phyloP scores from a whole-genome alignment of 1,140 invertebrate species.

The Eciton burchellii region DNA sequence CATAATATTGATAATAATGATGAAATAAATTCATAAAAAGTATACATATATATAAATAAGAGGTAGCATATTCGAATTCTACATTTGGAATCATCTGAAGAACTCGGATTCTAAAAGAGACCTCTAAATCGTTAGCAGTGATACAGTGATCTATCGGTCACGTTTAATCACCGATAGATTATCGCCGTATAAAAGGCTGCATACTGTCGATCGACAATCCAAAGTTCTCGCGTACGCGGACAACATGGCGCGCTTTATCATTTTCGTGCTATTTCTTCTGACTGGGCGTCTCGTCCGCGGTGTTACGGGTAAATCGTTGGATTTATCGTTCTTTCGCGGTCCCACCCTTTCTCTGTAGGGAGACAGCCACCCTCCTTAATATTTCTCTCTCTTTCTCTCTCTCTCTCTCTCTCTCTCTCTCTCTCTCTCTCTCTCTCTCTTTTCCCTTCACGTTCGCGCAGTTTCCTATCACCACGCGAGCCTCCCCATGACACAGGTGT shows the following conservation, averaged over 20 bases:
- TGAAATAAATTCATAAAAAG: too few species aligned
- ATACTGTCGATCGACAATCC: neutral
- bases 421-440: conserved; percentile 1
- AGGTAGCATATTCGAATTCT: too few species aligned
- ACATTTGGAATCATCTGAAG: too few species aligned
- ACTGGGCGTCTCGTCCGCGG: conserved; percentile 54
- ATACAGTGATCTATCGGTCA: neutral
- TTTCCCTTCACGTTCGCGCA: neutral
- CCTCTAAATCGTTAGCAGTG: neutral
- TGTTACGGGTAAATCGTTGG: conserved; percentile 75
- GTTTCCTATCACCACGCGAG: conserved; percentile 1
- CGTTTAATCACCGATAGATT: neutral
- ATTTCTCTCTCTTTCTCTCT: conserved; percentile 5
- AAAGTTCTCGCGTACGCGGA: conserved; percentile 56
- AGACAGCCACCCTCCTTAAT: conserved; percentile 44
- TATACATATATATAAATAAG: too few species aligned
- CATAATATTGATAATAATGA: too few species aligned
- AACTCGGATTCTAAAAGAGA: too few species aligned
- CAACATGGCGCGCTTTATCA: conserved; percentile 72
- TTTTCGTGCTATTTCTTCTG: conserved; percentile 69
- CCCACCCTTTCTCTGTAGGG: conserved; percentile 78
- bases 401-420: neutral
- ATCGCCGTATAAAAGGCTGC: conserved; percentile 27
- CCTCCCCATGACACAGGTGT: conserved; percentile 5
- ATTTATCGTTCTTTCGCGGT: conserved; percentile 77